These are phyloP conservation scores for Drosophila cognata DNA, from an alignment of 2,888 invertebrate genomes.

Conservation along the genomic window DNA sequence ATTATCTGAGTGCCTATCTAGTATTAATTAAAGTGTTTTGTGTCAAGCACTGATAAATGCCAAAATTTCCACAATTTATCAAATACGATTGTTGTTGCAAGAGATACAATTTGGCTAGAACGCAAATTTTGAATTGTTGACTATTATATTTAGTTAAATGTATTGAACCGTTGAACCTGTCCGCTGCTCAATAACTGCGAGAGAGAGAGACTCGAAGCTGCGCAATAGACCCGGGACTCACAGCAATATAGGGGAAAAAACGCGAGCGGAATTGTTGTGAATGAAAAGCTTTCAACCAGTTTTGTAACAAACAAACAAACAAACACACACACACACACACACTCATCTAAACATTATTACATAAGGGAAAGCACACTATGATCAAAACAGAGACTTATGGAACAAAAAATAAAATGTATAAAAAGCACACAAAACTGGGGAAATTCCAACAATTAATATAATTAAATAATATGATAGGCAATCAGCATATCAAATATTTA, in stretches of 20 bases:
- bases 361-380: constrained; percentile 16
- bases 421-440: background rate
- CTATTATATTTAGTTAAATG: constrained; percentile 31
- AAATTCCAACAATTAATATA: constrained; percentile 31
- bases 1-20: constrained; percentile 7
- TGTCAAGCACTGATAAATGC: constrained; percentile 35
- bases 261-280: constrained; percentile 39
- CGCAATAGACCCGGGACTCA: constrained; percentile 50
- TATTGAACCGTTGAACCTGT: constrained; percentile 40
- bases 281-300: constrained; percentile 41
- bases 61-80: constrained; percentile 53
- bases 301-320: constrained; percentile 6
- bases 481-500: background rate
- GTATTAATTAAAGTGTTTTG: constrained; percentile 35
- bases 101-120: constrained; percentile 6
- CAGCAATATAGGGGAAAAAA: constrained; percentile 11
- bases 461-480: background rate
- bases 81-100: constrained; percentile 1
- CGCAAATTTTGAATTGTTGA: constrained; percentile 40
- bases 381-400: background rate
- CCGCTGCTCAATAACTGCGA: constrained; percentile 22
- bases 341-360: background rate
- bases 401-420: background rate
- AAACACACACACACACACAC: background rate
- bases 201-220: constrained; percentile 28